These are phyloP conservation scores for Xestia ashworthii DNA, from an alignment of 2,888 invertebrate species.

Conservation along the genomic window DNA sequence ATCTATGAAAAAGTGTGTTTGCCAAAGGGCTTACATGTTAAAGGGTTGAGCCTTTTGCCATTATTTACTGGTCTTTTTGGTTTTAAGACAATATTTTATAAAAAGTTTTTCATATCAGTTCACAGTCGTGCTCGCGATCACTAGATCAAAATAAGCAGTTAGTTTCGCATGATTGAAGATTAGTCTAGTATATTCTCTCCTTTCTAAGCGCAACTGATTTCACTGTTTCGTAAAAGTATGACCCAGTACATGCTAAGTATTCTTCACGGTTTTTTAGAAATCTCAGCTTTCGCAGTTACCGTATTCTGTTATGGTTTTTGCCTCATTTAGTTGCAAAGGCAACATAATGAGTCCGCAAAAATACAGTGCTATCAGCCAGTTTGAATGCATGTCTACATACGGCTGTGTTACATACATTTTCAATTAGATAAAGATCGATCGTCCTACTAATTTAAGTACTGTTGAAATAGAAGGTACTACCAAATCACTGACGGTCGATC, in stretches of 20 bases:
- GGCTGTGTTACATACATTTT: constrained; percentile 2
- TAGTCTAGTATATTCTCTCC: constrained; percentile 28
- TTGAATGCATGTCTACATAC: neutral
- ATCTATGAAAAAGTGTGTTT: neutral
- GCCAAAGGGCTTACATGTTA: neutral
- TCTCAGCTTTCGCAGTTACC: constrained; percentile 14
- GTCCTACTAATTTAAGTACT: neutral
- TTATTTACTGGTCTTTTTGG: neutral
- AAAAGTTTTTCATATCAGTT: neutral
- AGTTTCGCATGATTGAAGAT: constrained; percentile 32
- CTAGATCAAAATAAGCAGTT: constrained; percentile 8
- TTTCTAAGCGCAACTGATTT: constrained; percentile 47
- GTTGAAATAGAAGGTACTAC: neutral
- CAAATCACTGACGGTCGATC: neutral
- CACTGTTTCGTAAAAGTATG: constrained; percentile 53
- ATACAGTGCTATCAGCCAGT: neutral
- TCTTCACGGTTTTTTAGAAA: constrained; percentile 46
- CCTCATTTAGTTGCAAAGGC: neutral
- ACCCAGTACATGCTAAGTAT: constrained; percentile 26
- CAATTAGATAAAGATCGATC: neutral
- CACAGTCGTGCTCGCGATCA: constrained; percentile 14
- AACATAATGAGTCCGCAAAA: neutral
- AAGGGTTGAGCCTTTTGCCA: too few species aligned
- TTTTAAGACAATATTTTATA: neutral
- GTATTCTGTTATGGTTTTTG: constrained; percentile 5